phyloP scores from a whole-genome alignment of 2,888 invertebrate genomes.

The Xanthia icteritia region DNA sequence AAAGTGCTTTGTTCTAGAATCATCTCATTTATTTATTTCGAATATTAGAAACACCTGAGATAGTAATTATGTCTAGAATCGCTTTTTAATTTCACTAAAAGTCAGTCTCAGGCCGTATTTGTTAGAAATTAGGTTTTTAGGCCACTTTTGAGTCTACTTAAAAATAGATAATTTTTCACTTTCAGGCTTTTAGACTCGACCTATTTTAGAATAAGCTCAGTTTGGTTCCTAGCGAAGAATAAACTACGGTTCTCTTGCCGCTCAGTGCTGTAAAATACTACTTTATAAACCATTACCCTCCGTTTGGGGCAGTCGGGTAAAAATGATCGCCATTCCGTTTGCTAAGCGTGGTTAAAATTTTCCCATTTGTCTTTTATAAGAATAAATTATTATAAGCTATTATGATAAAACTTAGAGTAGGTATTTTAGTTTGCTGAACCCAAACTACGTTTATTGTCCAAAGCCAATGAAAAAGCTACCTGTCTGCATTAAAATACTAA shows the following conservation, averaged over 20 bases:
- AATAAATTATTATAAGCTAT: not conserved
- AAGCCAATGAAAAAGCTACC: not conserved
- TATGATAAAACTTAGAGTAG: not conserved
- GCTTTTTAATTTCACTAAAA: constrained; percentile 32
- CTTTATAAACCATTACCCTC: no score
- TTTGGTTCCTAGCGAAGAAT: not conserved
- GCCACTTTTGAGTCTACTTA: constrained; percentile 7
- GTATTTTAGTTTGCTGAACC: not conserved
- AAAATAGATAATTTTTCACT: constrained; percentile 27
- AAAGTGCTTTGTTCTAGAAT: constrained; percentile 4
- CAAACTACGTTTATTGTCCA: not conserved
- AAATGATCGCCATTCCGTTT: not conserved
- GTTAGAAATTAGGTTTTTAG: constrained; percentile 27
- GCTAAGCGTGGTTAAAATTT: not conserved
- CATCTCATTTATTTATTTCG: constrained; percentile 1
- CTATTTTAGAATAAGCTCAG: constrained; percentile 4
- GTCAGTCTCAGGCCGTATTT: not conserved
- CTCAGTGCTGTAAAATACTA: not conserved
- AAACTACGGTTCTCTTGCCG: not conserved
- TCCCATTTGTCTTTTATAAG: not conserved
- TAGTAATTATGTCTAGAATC: constrained; percentile 8
- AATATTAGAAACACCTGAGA: constrained; percentile 15
- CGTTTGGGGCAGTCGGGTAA: no score
- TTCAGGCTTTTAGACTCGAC: not conserved
- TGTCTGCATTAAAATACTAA: not conserved